Evolutionary conservation across 1,140 invertebrate species (phyloP).

Genomic region (Helicoverpa armigera): DNA sequence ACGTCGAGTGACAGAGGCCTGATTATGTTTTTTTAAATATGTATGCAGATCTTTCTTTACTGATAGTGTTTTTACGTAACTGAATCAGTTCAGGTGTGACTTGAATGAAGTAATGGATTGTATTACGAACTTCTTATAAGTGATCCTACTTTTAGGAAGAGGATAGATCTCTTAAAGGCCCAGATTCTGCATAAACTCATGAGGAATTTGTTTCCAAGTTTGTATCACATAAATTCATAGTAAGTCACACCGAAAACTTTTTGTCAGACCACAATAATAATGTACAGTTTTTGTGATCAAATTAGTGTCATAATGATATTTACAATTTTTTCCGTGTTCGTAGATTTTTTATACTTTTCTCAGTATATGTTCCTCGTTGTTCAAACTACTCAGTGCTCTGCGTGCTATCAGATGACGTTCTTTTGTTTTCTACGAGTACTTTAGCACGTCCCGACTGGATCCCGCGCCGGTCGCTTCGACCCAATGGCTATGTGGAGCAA

Average conservation of each 20-base stretch:
- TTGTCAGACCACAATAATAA: no score
- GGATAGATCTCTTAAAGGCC: no score
- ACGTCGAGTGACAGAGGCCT: no score
- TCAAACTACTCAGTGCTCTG: slow-evolving; percentile 51
- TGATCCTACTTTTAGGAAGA: no score
- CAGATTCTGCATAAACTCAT: no score
- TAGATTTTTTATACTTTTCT: neutral
- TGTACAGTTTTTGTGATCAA: neutral
- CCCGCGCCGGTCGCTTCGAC: slow-evolving; percentile 30
- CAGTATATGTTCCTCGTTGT: neutral
- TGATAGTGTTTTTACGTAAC: neutral
- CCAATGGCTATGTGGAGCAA: slow-evolving; percentile 39
- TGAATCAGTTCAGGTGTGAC: no score
- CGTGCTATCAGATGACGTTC: slow-evolving; percentile 72
- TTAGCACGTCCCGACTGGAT: slow-evolving; percentile 64
- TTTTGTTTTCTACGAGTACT: slow-evolving; percentile 74
- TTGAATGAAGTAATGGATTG: no score
- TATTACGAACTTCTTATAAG: no score
- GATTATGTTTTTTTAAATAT: neutral
- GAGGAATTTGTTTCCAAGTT: no score
- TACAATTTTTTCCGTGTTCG: neutral
- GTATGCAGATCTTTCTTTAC: neutral
- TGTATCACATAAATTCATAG: no score
- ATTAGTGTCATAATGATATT: neutral
- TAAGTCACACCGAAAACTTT: no score